Evolutionary conservation across 1,140 invertebrate species (phyloP), one percentile per base, ranked within the genome.

Genomic region (Homarus americanus): DNA sequence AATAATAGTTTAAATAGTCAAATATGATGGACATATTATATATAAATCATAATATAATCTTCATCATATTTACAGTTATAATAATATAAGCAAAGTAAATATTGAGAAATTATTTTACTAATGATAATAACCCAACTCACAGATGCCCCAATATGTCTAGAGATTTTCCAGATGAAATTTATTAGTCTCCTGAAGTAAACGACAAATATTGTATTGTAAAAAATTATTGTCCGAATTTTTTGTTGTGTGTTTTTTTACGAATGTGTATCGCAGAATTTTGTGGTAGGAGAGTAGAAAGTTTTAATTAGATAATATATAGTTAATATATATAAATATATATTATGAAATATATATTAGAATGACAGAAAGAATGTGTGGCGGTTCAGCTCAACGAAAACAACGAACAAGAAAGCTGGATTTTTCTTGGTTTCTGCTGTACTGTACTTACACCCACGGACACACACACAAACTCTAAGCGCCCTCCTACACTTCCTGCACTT

Each of bases 261-360:
- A 24, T 40, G 40, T 87, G 86, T 80, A 80, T 79, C 63, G 53
- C 58, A 69, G 66, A 85, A 63, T 79, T 87, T 87, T 86, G 75
- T 87, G 75, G 75, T 69, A 87, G 75, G 79, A 44, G 24, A 80
- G 40, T 87, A 87, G 85, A 87, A 75, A 86, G 75, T 87, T 87
- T 63, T 87, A 87, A 78, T 80, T 87, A 79, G 58, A 87, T 63
- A 17, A 28, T 79, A 53, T 87, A 85, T 69, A 87, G 76, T 87
- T 87, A 87, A 87, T 87, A 87, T 87, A 87, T 87, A 73, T 28
- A 72, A 28, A 84, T 72, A 40, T 72, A 72, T 73, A 41, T 32
- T 72, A 84, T 34, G 69, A 84, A 84, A 49, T 4, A 49, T 49
- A 49, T 7, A 7, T 49, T 7, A 49, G 15, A 49, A 49, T n/a